These are phyloP conservation scores for Enteromius treurensis DNA, from an alignment of 2,797 vertebrate genomes.

Conservation along the genomic window DNA sequence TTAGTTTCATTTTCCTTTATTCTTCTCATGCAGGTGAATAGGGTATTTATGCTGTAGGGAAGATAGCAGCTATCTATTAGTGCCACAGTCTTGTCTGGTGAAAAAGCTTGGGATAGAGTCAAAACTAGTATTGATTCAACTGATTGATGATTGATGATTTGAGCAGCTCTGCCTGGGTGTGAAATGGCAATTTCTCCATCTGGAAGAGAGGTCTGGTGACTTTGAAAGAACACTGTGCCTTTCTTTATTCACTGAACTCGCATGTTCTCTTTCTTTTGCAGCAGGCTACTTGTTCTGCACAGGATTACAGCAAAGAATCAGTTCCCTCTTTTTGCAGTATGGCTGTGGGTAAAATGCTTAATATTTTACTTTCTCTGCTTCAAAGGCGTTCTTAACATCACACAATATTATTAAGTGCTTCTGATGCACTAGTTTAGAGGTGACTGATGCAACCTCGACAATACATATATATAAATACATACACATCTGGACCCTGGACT, in stretches of 20 bases:
- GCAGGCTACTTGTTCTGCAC: neutral
- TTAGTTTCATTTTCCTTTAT: neutral
- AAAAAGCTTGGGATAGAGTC: constrained; percentile 18
- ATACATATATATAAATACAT: neutral
- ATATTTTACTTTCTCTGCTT: constrained; percentile 39
- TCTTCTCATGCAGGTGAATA: constrained; percentile 17
- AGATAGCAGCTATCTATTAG: constrained; percentile 11
- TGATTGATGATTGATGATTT: constrained; percentile 47
- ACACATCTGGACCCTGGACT: no score
- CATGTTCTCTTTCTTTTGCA: constrained; percentile 10
- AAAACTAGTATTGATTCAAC: constrained; percentile 42
- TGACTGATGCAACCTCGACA: neutral
- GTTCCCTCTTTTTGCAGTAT: constrained; percentile 2
- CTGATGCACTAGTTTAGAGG: constrained; percentile 7
- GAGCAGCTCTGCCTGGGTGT: constrained; percentile 38
- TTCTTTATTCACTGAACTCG: constrained; percentile 14
- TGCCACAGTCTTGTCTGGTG: constrained; percentile 8
- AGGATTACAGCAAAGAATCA: constrained; percentile 21
- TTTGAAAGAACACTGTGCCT: constrained; percentile 26
- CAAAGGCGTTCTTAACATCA: constrained; percentile 23
- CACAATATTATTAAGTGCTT: constrained; percentile 6
- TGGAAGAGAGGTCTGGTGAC: constrained; percentile 27
- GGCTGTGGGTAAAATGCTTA: constrained; percentile 40
- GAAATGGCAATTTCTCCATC: constrained; percentile 23
- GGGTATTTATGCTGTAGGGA: neutral